phyloP scores from a whole-genome alignment of 1,140 invertebrate genomes.

The Neelides sp. region DNA sequence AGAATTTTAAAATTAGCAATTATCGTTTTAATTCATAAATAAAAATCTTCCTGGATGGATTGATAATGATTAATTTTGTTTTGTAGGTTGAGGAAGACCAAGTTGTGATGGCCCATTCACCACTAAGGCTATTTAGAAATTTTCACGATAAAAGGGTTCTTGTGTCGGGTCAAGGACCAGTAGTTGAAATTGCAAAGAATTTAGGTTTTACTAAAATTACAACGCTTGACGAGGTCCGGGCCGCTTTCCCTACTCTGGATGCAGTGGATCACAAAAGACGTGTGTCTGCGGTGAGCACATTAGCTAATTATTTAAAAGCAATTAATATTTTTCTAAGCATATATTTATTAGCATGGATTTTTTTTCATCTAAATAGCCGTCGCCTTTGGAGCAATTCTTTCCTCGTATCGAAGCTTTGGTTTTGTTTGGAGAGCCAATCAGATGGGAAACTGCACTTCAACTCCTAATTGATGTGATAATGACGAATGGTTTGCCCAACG shows the following conservation, averaged over 20 bases:
- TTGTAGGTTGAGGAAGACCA: conserved; percentile 46
- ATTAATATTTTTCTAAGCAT: conserved; percentile 1
- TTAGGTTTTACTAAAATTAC: conserved; percentile 52
- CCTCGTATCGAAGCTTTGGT: conserved; percentile 45
- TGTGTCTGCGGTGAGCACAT: conserved; percentile 36
- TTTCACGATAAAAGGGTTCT: conserved; percentile 53
- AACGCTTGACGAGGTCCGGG: conserved; percentile 48
- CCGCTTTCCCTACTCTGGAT: conserved; percentile 52
- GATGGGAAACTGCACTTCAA: conserved; percentile 46
- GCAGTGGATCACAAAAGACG: conserved; percentile 53
- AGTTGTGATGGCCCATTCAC: conserved; percentile 59
- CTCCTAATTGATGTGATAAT: conserved; percentile 50
- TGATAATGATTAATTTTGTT: conserved; percentile 11
- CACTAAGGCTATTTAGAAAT: conserved; percentile 49
- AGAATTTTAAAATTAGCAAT: too few species aligned
- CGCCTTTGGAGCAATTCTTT: conserved; percentile 43
- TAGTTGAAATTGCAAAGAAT: conserved; percentile 50
- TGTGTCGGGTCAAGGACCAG: conserved; percentile 55
- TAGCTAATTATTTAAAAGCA: neutral
- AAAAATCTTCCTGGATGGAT: too few species aligned
- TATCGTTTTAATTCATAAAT: too few species aligned
- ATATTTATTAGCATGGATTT: too few species aligned
- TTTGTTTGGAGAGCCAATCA: conserved; percentile 49
- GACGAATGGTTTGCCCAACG: conserved; percentile 46
- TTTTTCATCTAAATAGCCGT: conserved; percentile 35